Evolutionary conservation across 2,113 vertebrate species (phyloP), one percentile per base, ranked within the genome.

Genomic region (Pseudolaguvia tuberculata): DNA sequence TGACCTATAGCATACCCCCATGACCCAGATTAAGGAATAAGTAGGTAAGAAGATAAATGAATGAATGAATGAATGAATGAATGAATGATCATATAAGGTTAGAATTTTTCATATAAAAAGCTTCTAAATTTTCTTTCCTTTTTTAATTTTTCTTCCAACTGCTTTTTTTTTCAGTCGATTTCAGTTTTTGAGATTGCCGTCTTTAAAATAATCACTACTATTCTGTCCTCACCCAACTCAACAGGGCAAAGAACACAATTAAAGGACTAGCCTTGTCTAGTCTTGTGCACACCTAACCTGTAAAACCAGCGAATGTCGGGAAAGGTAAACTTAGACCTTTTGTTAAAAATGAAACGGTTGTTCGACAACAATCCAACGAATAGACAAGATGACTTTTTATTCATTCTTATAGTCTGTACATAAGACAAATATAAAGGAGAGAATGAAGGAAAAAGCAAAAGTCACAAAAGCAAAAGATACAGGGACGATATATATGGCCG

Each of bases 401-500:
- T 78, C n/a, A n/a, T n/a, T n/a, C 45, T 52, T 35, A 29, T 55
- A 78, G 59, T 59, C 21, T 1, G 56, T n/a, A 80, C 48, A 57
- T 29, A 70, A 75, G 81, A 62, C 70, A 39, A 50, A 50, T 53
- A 63, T 53, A 63, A 74, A 71, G 53, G 20, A 58, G 66, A 29
- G 25, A 72, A 71, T 25, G 47, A 42, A 25, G 11, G 68, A 81
- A n/a, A n/a, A n/a, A n/a, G n/a, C 51, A 57, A 42, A 5, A 67
- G 59, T 73, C 81, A 78, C 79, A 81, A 84, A 76, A 79, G 78
- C 83, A 51, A 5, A 59, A 82, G 81, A 81, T 72, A 83, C n/a
- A n/a, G n/a, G 68, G 71, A 87, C 82, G 85, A 75, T 0, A 51
- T 4, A 77, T 81, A 77, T n/a, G n/a, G n/a, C n/a, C n/a, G 71